A percentile compares a stretch with the other conserved stretches of the same genome.
These are phyloP conservation scores for Noctuana brunneofusca DNA, from an alignment of 2,888 invertebrate genomes.

Conservation along the genomic window DNA sequence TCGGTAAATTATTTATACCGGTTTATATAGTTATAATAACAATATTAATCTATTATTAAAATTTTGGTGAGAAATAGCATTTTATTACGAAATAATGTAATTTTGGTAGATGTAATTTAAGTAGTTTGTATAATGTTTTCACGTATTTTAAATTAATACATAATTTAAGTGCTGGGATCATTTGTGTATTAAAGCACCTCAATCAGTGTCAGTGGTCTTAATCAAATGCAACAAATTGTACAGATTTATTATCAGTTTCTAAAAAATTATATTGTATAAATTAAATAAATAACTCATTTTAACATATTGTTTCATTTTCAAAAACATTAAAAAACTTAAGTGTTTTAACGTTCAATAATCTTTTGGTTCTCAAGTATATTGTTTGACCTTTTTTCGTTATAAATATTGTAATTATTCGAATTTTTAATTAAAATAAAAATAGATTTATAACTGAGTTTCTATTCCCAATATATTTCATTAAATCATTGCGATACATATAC, in stretches of 20 bases:
- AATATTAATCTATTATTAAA: not conserved
- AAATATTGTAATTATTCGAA: too few species aligned
- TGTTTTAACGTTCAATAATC: too few species aligned
- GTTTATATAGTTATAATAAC: not conserved
- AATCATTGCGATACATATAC: too few species aligned
- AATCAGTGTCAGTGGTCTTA: not conserved
- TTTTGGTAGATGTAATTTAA: not conserved
- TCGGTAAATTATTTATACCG: not conserved
- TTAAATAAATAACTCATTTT: not conserved
- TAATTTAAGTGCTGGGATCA: not conserved
- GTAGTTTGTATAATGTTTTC: not conserved
- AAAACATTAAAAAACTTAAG: not conserved
- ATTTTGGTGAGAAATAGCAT: not conserved
- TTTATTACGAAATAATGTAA: not conserved
- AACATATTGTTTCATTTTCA: not conserved
- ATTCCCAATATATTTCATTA: too few species aligned
- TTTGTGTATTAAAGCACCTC: not conserved
- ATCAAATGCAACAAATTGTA: slow-evolving; percentile 3
- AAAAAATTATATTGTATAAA: slow-evolving; percentile 13
- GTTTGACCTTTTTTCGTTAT: too few species aligned
- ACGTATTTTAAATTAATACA: not conserved
- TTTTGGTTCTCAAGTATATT: too few species aligned
- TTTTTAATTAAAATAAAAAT: too few species aligned
- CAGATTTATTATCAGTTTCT: slow-evolving; percentile 7
- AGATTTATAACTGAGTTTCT: too few species aligned